These are phyloP conservation scores for Mesitornis unicolor DNA, from an alignment of 2,113 vertebrate species.

Conservation along the genomic window DNA sequence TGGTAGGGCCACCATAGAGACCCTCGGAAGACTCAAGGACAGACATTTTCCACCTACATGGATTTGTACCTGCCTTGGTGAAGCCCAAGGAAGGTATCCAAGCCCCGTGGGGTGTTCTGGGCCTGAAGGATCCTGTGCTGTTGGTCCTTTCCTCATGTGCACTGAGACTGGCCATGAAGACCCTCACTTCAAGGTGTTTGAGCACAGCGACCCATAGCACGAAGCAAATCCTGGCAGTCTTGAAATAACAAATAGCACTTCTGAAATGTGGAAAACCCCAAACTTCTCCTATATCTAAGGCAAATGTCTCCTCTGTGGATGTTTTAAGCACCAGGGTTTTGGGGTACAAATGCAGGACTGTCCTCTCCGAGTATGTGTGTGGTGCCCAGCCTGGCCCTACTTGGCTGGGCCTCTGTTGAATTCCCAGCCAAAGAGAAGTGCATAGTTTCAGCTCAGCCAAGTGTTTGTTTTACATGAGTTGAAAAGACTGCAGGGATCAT, in stretches of 20 bases:
- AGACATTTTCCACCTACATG: not conserved
- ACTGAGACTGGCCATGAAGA: not conserved
- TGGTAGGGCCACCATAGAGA: not conserved
- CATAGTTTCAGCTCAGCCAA: not conserved
- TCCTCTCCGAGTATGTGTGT: fast-evolving
- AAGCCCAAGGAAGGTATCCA: not conserved
- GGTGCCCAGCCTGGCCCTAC: not conserved
- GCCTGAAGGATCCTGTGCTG: not conserved
- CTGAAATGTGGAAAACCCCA: not conserved
- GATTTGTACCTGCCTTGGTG: not conserved
- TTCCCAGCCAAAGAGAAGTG: not conserved
- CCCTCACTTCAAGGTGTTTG: not conserved
- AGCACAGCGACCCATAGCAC: not conserved
- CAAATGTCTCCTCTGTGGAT: not conserved
- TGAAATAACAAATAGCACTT: not conserved
- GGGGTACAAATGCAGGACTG: not conserved
- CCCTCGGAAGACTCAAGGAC: not conserved
- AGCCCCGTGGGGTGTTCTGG: not conserved
- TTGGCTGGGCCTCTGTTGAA: not conserved
- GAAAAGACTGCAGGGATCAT: not conserved
- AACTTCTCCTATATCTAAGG: not conserved
- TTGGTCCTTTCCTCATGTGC: not conserved
- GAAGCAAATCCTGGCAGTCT: not conserved
- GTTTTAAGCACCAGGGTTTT: not conserved
- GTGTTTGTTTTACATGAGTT: not conserved